Evolutionary conservation across 1,140 invertebrate genomes (phyloP).

Genomic region (Drosophila insularis): DNA sequence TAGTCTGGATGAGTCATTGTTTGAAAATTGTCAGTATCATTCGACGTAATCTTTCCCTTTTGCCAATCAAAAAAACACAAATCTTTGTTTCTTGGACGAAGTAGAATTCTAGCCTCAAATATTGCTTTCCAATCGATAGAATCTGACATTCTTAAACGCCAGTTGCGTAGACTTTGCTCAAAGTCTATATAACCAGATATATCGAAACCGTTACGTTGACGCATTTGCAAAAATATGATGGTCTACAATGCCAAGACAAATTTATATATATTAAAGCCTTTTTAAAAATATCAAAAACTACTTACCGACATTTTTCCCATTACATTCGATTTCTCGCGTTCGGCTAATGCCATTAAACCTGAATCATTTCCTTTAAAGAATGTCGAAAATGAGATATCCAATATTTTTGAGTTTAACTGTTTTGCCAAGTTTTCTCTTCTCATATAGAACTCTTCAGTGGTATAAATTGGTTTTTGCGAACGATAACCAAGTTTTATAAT

Average conservation of each 20-base stretch:
- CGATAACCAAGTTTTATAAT: conserved; percentile 45
- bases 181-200: conserved; percentile 68
- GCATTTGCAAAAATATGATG: conserved; percentile 64
- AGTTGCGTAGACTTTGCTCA: conserved; percentile 50
- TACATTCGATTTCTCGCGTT: conserved; percentile 39
- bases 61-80: conserved; percentile 62
- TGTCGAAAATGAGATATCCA: conserved; percentile 19
- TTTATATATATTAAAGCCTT: no score
- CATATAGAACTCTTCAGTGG: conserved; percentile 38
- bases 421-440: conserved; percentile 18
- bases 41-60: conserved; percentile 27
- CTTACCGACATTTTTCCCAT: conserved; percentile 48
- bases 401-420: conserved; percentile 29
- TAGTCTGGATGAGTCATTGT: conserved; percentile 43
- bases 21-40: conserved; percentile 55
- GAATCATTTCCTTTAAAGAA: conserved; percentile 38
- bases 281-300: not conserved
- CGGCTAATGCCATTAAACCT: conserved; percentile 32
- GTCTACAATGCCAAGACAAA: conserved; percentile 39
- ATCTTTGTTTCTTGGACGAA: conserved; percentile 44
- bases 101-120: conserved; percentile 32
- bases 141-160: conserved; percentile 16
- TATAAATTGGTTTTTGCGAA: conserved; percentile 25
- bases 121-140: conserved; percentile 53
- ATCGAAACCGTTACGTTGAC: conserved; percentile 46